Evolutionary conservation across 2,888 invertebrate genomes (phyloP).

Genomic region (Danaus chrysippus): DNA sequence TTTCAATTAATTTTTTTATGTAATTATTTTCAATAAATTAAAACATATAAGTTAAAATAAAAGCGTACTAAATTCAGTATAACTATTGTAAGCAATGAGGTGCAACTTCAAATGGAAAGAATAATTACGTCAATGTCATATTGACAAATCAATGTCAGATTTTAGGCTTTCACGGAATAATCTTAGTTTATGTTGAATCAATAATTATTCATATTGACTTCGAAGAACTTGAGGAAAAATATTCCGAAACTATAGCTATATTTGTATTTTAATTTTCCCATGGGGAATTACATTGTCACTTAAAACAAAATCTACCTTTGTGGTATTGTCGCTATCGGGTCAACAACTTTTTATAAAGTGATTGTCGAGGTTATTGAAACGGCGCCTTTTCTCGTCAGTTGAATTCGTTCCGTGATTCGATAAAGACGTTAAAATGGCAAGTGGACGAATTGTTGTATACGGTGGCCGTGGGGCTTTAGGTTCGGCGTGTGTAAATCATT

Average conservation of each 20-base stretch:
- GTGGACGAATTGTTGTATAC: slow-evolving; percentile 91
- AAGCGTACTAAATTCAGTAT: too few species aligned
- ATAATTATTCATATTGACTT: too few species aligned
- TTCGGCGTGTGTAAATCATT: slow-evolving; percentile 90
- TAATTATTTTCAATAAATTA: too few species aligned
- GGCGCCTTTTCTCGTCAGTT: slow-evolving; percentile 31
- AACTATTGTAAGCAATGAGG: too few species aligned
- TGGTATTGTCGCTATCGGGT: slow-evolving; percentile 38
- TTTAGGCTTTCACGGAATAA: too few species aligned
- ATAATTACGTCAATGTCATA: too few species aligned
- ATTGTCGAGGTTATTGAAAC: slow-evolving; percentile 52
- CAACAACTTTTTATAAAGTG: slow-evolving; percentile 47
- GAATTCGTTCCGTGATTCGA: slow-evolving; percentile 37
- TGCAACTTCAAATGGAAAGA: too few species aligned
- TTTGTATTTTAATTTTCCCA: slow-evolving; percentile 21
- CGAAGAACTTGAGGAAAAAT: too few species aligned
- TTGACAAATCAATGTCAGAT: too few species aligned
- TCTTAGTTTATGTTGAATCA: too few species aligned
- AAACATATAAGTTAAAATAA: too few species aligned
- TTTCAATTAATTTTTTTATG: too few species aligned
- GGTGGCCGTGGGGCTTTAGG: slow-evolving; percentile 98
- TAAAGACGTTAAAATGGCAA: slow-evolving; percentile 69
- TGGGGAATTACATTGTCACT: slow-evolving; percentile 13
- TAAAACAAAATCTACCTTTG: slow-evolving; percentile 31
- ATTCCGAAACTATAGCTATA: not conserved